These are phyloP conservation scores for Sthenelais limicola DNA, from an alignment of 2,888 invertebrate species.

Conservation along the genomic window DNA sequence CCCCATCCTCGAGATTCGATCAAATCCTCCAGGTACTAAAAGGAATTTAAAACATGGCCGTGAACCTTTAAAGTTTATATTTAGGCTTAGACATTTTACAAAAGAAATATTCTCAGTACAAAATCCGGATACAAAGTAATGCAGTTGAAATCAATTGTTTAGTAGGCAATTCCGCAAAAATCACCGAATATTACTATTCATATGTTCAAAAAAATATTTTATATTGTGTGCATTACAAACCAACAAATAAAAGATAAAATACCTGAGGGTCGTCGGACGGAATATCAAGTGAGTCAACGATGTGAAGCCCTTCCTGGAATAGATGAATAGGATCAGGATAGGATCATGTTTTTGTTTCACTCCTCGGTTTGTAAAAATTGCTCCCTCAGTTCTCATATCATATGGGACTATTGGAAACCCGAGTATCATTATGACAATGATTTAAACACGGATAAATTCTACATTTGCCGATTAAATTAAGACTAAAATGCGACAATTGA, in stretches of 20 bases:
- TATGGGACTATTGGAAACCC: too few relatives aligned
- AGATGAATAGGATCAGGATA: slow-evolving; percentile 1
- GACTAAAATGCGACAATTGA: too few relatives aligned
- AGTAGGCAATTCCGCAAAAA: background rate
- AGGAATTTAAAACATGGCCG: slow-evolving; percentile 8
- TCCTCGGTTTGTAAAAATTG: too few relatives aligned
- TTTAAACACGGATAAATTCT: too few relatives aligned
- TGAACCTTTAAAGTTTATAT: too few relatives aligned
- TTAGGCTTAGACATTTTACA: too few relatives aligned
- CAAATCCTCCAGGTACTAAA: slow-evolving; percentile 82
- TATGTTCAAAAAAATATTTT: slow-evolving; percentile 37
- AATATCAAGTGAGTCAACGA: slow-evolving; percentile 89
- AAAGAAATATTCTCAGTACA: too few relatives aligned
- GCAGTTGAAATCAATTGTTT: background rate
- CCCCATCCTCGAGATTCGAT: slow-evolving; percentile 94
- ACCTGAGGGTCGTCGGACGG: slow-evolving; percentile 83
- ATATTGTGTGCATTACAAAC: background rate
- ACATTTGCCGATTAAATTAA: too few relatives aligned
- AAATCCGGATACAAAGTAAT: background rate
- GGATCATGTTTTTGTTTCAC: too few relatives aligned
- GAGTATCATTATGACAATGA: too few relatives aligned
- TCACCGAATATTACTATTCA: background rate
- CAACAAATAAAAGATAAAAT: slow-evolving; percentile 47
- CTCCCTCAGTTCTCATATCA: too few relatives aligned
- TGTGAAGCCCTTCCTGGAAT: slow-evolving; percentile 88